Evolutionary conservation across 1,140 invertebrate species (phyloP).

Genomic region (Drosophila kikkawai): DNA sequence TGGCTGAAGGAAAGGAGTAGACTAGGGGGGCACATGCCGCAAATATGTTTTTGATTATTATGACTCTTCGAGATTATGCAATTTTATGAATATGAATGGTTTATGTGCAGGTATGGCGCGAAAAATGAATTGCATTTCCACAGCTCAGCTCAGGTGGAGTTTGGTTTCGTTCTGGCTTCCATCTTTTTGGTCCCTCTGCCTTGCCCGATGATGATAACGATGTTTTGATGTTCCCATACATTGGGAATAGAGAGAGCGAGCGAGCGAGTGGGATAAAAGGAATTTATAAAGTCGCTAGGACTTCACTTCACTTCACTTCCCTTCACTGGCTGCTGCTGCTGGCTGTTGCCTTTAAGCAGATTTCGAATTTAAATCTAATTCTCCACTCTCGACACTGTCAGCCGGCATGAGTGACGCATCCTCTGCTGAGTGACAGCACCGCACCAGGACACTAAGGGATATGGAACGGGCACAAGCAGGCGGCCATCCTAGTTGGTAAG

Average conservation of each 20-base stretch:
- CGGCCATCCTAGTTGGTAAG: conserved; percentile 35
- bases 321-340: background rate
- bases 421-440: conserved; percentile 63
- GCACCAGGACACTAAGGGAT: conserved; percentile 31
- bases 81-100: conserved; percentile 83
- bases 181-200: background rate
- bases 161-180: conserved; percentile 8
- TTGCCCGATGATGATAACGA: conserved; percentile 43
- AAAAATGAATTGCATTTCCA: conserved; percentile 59
- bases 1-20: conserved; percentile 52
- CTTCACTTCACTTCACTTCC: conserved; percentile 10
- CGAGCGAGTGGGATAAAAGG: conserved; percentile 41
- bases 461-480: background rate
- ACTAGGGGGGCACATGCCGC: conserved; percentile 58
- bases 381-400: conserved; percentile 75
- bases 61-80: conserved; percentile 84
- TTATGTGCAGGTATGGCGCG: conserved; percentile 58
- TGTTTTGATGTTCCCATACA: conserved; percentile 44
- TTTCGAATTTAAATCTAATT: conserved; percentile 78
- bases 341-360: conserved; percentile 58
- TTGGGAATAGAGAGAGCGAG: conserved; percentile 7
- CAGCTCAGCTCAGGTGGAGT: conserved; percentile 26
- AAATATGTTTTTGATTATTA: conserved; percentile 84
- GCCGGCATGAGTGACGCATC: conserved; percentile 65
- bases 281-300: conserved; percentile 59